Evolutionary conservation across 64 coral and sea anemone genomes (phyloP).

Genomic region (Montipora foliosa): DNA sequence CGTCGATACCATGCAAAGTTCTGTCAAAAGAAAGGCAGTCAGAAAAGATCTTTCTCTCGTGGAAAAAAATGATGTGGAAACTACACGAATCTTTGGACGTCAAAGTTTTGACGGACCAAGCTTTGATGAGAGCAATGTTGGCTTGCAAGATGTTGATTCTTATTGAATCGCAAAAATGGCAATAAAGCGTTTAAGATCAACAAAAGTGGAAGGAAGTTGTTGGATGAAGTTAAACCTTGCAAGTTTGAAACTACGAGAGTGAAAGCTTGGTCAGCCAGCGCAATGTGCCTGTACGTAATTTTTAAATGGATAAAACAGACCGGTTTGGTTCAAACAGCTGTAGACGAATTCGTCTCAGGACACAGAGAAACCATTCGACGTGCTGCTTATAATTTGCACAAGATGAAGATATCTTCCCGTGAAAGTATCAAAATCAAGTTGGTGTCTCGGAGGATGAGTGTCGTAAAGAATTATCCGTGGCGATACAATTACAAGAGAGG

Average conservation of each 20-base stretch:
- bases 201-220: background rate
- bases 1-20: background rate
- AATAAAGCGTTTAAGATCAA: background rate
- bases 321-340: background rate
- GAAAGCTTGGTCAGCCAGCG: background rate
- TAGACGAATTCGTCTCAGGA: background rate
- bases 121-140: background rate
- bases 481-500: too few relatives aligned
- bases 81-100: background rate
- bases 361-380: background rate
- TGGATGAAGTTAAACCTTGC: background rate
- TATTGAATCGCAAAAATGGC: background rate
- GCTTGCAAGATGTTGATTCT: background rate
- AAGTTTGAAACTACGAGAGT: background rate
- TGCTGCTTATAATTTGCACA: background rate
- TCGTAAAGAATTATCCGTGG: background rate
- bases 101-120: background rate
- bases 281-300: background rate
- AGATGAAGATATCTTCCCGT: background rate
- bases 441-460: background rate
- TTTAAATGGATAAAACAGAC: background rate
- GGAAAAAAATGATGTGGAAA: background rate
- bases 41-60: too few relatives aligned
- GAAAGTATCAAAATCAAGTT: background rate
- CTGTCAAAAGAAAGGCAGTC: too few relatives aligned